A percentile compares a stretch with the other conserved stretches of the same genome.
Evolutionary conservation across 2,797 vertebrate species (phyloP).

Genomic region (Parambassis ranga): DNA sequence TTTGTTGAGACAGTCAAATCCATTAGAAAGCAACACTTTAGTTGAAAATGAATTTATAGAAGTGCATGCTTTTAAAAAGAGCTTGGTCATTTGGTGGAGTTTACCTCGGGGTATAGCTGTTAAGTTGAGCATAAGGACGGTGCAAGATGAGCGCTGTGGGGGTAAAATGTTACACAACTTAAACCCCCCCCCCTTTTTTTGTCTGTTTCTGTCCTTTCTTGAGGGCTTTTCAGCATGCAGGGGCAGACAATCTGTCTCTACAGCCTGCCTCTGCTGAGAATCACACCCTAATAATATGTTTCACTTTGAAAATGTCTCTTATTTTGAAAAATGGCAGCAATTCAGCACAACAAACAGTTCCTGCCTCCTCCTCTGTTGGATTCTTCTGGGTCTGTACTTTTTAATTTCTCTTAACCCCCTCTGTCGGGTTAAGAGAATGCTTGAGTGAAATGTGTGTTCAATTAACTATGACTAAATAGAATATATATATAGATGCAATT

Average conservation of each 20-base stretch:
- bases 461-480: slow-evolving; percentile 15
- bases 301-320: neutral
- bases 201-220: slow-evolving; percentile 27
- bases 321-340: neutral
- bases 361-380: neutral
- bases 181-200: neutral
- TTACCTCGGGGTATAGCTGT: slow-evolving; percentile 9
- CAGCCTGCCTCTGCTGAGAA: slow-evolving; percentile 24
- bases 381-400: neutral
- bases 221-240: slow-evolving; percentile 11
- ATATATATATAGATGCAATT: slow-evolving; percentile 5
- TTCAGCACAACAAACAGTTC: neutral
- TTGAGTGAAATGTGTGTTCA: slow-evolving; percentile 28
- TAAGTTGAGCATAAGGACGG: slow-evolving; percentile 39
- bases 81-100: slow-evolving; percentile 24
- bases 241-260: slow-evolving; percentile 41
- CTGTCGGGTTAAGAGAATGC: too few relatives aligned
- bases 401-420: neutral
- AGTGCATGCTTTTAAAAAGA: neutral
- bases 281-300: neutral
- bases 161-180: slow-evolving; percentile 39
- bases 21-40: neutral
- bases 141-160: slow-evolving; percentile 16
- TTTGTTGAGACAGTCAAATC: too few relatives aligned
- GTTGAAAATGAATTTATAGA: neutral